A percentile compares a stretch with the other conserved stretches of the same genome.
Conservation (phyloP, 2,797 vertebrate genomes). For the Pantherophis vulpinus region DNA sequence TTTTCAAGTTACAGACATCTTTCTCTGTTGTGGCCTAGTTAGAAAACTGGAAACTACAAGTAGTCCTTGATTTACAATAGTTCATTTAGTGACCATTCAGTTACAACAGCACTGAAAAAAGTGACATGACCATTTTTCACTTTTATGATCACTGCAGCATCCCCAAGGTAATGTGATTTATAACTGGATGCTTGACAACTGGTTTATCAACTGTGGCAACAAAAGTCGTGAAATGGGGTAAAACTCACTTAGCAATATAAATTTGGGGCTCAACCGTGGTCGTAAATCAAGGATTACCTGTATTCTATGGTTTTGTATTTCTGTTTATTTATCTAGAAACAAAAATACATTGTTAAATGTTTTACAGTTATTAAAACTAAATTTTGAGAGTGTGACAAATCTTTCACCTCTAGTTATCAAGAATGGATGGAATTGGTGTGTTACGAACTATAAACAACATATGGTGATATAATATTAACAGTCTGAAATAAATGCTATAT, state of each 20-base stretch:
- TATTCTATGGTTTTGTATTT: not conserved
- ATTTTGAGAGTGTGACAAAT: not conserved
- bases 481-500: rapidly evolving
- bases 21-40: not conserved
- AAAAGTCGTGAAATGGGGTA: too few species aligned
- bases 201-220: not conserved
- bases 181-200: not conserved
- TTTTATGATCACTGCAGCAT: not conserved
- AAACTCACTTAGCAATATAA: too few species aligned
- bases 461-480: not conserved
- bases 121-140: not conserved
- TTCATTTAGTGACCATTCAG: not conserved
- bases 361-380: not conserved
- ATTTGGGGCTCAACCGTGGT: too few species aligned
- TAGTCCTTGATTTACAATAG: not conserved
- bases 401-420: not conserved
- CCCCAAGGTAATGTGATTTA: not conserved
- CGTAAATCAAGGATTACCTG: not conserved
- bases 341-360: not conserved
- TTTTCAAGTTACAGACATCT: not conserved
- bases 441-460: not conserved
- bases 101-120: not conserved
- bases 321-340: conserved; percentile 21
- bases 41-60: not conserved
- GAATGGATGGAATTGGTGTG: conserved; percentile 4